Conservation (phyloP, 1,140 invertebrate genomes). For the Drosophila bipectinata region DNA sequence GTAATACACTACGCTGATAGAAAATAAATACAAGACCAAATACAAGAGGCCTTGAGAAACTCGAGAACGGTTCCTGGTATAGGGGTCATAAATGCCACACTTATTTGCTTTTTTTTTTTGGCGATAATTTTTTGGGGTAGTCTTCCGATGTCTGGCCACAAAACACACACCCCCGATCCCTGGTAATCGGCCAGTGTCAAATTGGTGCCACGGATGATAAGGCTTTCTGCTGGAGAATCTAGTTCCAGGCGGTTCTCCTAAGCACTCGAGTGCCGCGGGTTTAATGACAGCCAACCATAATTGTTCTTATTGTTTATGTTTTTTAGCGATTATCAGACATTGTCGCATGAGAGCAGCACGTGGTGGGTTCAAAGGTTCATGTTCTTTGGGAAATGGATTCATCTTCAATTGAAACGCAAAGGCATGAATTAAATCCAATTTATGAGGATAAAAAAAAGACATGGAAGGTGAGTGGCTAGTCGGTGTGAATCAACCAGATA, state of each 20-base stretch:
- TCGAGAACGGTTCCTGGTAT: slow-evolving; percentile 7
- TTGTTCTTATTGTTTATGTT: slow-evolving; percentile 40
- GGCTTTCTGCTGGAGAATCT: slow-evolving; percentile 40
- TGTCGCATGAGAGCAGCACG: slow-evolving; percentile 26
- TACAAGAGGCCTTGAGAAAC: background rate
- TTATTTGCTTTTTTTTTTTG: slow-evolving; percentile 23
- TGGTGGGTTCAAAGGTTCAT: slow-evolving; percentile 55
- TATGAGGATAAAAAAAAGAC: slow-evolving; percentile 16
- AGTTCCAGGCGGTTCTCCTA: slow-evolving; percentile 50
- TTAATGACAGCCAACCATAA: slow-evolving; percentile 53
- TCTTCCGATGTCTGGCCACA: slow-evolving; percentile 42
- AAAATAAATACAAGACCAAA: too few relatives aligned
- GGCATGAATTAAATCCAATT: slow-evolving; percentile 17
- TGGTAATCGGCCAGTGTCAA: slow-evolving; percentile 52
- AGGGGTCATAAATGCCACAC: slow-evolving; percentile 26
- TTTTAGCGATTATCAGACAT: slow-evolving; percentile 42
- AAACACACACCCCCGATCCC: slow-evolving; percentile 11
- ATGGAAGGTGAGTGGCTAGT: slow-evolving; percentile 11
- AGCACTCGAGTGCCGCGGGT: slow-evolving; percentile 44
- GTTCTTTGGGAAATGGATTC: slow-evolving; percentile 4
- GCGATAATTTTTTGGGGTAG: slow-evolving; percentile 40
- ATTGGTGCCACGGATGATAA: slow-evolving; percentile 56
- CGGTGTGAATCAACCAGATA: slow-evolving; percentile 9
- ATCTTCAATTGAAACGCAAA: slow-evolving; percentile 22
- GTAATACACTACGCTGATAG: slow-evolving; percentile 51